phyloP scores from a whole-genome alignment of 2,888 invertebrate genomes.

The Dioctria linearis region DNA sequence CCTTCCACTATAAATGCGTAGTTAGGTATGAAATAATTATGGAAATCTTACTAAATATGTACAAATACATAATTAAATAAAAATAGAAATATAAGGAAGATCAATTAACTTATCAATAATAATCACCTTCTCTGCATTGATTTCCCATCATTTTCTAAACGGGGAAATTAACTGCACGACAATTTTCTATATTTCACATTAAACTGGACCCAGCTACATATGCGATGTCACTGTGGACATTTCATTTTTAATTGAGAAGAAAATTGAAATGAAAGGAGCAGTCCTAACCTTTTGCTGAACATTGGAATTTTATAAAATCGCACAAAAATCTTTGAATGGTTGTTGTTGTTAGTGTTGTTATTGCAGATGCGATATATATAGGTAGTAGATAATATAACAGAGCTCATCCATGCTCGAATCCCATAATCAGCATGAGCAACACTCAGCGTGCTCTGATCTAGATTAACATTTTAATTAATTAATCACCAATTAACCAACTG shows the following conservation, averaged over 20 bases:
- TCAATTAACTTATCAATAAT: too few relatives aligned
- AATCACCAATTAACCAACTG: conserved; percentile 55
- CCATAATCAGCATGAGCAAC: conserved; percentile 23
- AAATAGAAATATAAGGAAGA: too few relatives aligned
- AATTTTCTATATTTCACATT: conserved; percentile 11
- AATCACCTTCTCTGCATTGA: background rate
- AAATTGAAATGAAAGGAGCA: conserved; percentile 29
- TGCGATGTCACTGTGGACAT: conserved; percentile 8
- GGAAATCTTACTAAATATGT: too few relatives aligned
- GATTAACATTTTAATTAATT: conserved; percentile 58
- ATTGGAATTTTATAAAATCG: conserved; percentile 41
- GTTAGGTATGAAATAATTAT: too few relatives aligned
- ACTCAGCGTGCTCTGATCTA: conserved; percentile 37
- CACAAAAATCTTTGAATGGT: background rate
- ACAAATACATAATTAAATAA: too few relatives aligned
- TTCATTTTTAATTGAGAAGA: conserved; percentile 47
- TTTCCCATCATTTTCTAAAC: background rate
- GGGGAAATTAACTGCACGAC: background rate
- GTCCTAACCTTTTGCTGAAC: conserved; percentile 16
- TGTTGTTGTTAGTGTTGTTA: background rate
- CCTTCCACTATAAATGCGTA: too few relatives aligned
- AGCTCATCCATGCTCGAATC: background rate
- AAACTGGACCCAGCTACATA: conserved; percentile 28
- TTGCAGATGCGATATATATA: background rate
- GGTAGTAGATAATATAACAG: background rate